A percentile compares a stretch with the other conserved stretches of the same genome.
These are phyloP conservation scores for Lophura swinhoii DNA, from an alignment of 2,797 vertebrate species.

Conservation along the genomic window DNA sequence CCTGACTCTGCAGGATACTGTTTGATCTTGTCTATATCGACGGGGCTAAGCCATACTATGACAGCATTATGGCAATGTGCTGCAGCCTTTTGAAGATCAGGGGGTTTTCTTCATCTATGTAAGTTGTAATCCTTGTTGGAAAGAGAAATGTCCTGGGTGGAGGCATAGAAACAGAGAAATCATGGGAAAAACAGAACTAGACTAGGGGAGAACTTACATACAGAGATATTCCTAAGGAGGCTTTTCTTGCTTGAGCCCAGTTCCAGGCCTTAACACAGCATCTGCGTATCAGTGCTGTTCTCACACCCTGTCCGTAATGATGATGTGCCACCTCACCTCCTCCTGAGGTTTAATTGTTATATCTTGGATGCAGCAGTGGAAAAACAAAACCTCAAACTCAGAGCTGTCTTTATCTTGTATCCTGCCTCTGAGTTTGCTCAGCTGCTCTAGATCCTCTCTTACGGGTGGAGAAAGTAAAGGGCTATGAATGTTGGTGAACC, in stretches of 20 bases:
- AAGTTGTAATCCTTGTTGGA: not conserved
- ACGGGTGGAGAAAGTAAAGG: not conserved
- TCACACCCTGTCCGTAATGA: fast-evolving
- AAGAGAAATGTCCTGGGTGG: not conserved
- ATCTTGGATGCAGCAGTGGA: constrained; percentile 1
- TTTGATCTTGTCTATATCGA: constrained; percentile 64
- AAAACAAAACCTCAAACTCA: constrained; percentile 1
- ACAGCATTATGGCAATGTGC: not conserved
- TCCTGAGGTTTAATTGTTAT: not conserved
- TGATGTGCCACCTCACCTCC: not conserved
- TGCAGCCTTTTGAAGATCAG: constrained; percentile 32
- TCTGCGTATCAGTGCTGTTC: not conserved
- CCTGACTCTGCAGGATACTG: constrained; percentile 43
- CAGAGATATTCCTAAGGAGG: not conserved
- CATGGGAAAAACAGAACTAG: not conserved
- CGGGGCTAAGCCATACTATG: constrained; percentile 10
- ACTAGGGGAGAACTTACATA: not conserved
- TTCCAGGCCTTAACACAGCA: not conserved
- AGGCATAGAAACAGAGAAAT: constrained; percentile 15
- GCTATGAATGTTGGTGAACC: not conserved
- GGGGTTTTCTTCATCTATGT: constrained; percentile 21
- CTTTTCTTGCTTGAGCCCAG: not conserved
- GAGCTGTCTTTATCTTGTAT: constrained; percentile 14
- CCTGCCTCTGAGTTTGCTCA: not conserved
- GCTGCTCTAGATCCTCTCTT: not conserved